Percentiles rank a stretch among this genome's conserved stretches.
phyloP scores from a whole-genome alignment of 2,797 vertebrate genomes.

The Iguana delicatissima region DNA sequence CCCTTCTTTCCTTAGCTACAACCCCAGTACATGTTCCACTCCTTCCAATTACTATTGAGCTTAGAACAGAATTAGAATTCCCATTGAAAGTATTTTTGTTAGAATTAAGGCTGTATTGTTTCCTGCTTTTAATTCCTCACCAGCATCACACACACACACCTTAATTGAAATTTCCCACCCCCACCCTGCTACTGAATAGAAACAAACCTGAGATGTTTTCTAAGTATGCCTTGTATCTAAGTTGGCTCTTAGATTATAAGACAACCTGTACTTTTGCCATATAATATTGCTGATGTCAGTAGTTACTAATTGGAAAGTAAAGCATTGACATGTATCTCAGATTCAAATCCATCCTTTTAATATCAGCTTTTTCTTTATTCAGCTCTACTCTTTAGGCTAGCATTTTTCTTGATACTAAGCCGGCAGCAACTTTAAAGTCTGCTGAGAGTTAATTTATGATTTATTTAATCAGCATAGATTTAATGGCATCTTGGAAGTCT shows the following conservation, averaged over 20 bases:
- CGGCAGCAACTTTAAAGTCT: background rate
- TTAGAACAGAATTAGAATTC: background rate
- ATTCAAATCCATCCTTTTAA: background rate
- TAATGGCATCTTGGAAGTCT: constrained; percentile 15
- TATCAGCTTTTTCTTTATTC: background rate
- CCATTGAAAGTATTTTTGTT: no score
- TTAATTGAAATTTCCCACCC: background rate
- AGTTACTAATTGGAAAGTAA: background rate
- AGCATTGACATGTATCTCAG: background rate
- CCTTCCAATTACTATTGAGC: background rate
- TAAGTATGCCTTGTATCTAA: background rate
- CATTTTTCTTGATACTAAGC: background rate
- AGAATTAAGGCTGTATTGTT: no score
- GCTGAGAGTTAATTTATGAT: background rate
- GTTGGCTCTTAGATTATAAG: background rate
- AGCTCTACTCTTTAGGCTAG: background rate
- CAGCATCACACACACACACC: background rate
- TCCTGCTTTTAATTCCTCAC: no score
- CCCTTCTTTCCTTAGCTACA: background rate
- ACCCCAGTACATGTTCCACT: background rate
- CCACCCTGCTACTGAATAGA: background rate
- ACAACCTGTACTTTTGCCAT: background rate
- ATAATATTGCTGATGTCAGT: background rate
- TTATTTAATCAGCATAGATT: constrained; percentile 9
- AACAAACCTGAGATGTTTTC: background rate